Base-by-base conservation (phyloP, 2,888 invertebrate species). In the Melinaea marsaeus region DNA sequence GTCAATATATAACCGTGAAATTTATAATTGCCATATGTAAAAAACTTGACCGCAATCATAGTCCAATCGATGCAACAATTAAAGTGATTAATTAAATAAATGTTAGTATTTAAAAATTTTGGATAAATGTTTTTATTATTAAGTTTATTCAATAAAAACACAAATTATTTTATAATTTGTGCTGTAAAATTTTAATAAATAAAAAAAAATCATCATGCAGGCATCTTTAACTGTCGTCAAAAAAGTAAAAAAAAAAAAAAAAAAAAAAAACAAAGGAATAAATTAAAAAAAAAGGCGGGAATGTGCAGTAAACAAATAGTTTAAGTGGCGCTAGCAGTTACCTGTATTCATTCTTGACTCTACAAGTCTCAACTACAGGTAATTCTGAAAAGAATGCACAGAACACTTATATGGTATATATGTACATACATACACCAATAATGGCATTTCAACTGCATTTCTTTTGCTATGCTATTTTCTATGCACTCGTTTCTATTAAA, bases 341-440 rank as follows among this genome's bases (percentile, higher is more conserved):
- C 69, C 69, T 70, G 69, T 51, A 62, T 57, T 56, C 67, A 64
- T 60, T 62, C 67, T 67, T 61, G 69, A 58, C 48, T 45, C 56
- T 55, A 60, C 58, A 58, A 60, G 64, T 65, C 61, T 65, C 66
- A 62, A 65, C 80, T 81, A 86, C 85, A 80, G 82, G 88, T 85
- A 88, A 73, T 72, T 87, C 90, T 90, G 90, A 89, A 90, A 89
- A 88, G 88, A 90, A 88, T 88, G 89, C 89, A 89, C 84, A 89
- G 90, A 89, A 84, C 65, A 73, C 66, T 76, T 75, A 79, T 83
- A 81, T 77, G 79, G 85, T 88, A 88, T 22, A 22, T 22, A 22
- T 22, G 22, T 22, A 22, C 22, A 22, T 22, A 22, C 22, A 22
- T 87, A 88, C 88, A 85, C 69, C 69, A 77, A 83, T 82, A n/a